These are phyloP conservation scores for Gorsachius goisagi DNA, from an alignment of 2,113 vertebrate species.

Conservation along the genomic window DNA sequence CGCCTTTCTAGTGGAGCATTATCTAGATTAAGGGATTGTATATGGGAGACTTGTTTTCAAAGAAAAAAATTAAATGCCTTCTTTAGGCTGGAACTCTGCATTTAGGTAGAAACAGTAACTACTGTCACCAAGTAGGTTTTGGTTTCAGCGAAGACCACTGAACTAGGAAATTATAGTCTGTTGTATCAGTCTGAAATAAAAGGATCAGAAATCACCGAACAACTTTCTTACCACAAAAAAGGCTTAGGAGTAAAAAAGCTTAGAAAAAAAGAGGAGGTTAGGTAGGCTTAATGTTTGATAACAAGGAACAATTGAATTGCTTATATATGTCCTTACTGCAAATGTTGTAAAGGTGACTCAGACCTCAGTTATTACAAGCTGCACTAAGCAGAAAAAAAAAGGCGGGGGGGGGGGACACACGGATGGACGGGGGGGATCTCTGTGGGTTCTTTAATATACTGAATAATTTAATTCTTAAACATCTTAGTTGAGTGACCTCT, in stretches of 20 bases:
- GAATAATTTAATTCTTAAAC: not conserved
- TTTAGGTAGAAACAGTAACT: not conserved
- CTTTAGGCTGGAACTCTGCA: not conserved
- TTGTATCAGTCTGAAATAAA: not conserved
- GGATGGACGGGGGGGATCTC: not conserved
- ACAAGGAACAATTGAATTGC: not conserved
- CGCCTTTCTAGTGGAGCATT: not conserved
- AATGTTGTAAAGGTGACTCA: not conserved
- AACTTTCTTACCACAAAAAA: not conserved
- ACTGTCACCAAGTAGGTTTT: not conserved
- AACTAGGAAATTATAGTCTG: not conserved
- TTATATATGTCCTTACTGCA: not conserved
- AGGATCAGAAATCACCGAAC: not conserved
- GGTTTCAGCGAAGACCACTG: not conserved
- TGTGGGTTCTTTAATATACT: not conserved
- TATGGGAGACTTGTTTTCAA: not conserved
- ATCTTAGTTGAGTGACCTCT: not conserved
- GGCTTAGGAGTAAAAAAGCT: not conserved
- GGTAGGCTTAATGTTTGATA: not conserved
- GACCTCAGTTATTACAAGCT: not conserved
- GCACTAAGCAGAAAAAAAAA: not conserved
- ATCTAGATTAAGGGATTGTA: not conserved
- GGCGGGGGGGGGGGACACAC: fast-evolving
- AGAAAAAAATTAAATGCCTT: not conserved
- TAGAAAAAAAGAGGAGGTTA: not conserved